phyloP scores from a whole-genome alignment of 1,140 invertebrate species.

The Mamestra configurata region DNA sequence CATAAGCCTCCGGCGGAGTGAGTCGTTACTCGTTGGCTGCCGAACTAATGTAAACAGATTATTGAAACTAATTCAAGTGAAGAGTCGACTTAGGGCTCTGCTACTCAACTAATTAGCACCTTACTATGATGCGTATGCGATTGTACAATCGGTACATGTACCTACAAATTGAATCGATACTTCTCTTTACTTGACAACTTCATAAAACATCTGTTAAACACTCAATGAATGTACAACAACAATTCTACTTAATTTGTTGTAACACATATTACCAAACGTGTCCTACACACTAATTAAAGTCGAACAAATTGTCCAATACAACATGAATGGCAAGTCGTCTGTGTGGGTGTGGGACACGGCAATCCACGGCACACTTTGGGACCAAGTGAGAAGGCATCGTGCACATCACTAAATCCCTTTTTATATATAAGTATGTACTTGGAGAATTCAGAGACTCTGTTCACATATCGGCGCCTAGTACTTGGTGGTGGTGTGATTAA shows the following conservation, averaged over 20 bases:
- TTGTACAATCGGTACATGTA: too few relatives aligned
- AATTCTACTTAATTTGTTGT: conserved; percentile 6
- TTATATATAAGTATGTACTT: too few relatives aligned
- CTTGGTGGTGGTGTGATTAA: too few relatives aligned
- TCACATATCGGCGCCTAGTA: neutral
- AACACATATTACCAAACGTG: conserved; percentile 9
- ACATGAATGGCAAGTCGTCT: neutral
- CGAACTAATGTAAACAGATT: neutral
- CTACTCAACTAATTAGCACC: neutral
- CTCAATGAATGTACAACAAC: neutral
- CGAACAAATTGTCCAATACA: conserved; percentile 6
- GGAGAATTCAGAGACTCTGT: too few relatives aligned
- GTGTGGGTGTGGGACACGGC: neutral
- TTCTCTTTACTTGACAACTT: neutral
- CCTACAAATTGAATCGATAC: neutral
- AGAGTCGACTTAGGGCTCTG: too few relatives aligned
- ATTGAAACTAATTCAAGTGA: neutral
- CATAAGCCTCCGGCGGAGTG: neutral
- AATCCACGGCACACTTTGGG: neutral
- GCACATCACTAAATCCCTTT: neutral
- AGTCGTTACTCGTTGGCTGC: neutral
- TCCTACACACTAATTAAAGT: conserved; percentile 19
- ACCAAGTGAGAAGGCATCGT: too few relatives aligned
- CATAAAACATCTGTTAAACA: conserved; percentile 2
- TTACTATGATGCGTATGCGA: neutral